Evolutionary conservation across 92 coral and sea anemone genomes (phyloP), one percentile per base, ranked within the genome.

Genomic region (Zoanthus sociatus): DNA sequence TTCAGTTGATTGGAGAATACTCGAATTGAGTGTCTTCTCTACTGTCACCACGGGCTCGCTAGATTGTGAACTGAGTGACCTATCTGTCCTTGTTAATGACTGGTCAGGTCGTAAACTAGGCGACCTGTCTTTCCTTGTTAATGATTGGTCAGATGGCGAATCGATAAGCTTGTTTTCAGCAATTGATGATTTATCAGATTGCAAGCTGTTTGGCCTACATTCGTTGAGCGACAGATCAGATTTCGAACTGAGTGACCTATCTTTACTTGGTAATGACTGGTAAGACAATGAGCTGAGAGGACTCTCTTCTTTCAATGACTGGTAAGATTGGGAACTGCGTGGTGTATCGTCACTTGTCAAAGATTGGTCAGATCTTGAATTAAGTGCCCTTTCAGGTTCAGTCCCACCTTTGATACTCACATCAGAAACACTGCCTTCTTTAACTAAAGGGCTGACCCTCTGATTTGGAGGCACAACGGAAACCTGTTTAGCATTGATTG

Each of bases 361-460:
- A 5, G 26, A 31, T 18, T 13, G 20, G 9, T 44, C 55, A 44
- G 53, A 45, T 73, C 78, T 42, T 53, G 44, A 26, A 56, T 48
- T 66, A 9, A 10, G 33, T 44, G 21, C 33, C 12, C 8, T 45
- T 14, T 1, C 47, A 14, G 53, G 47, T 6, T 81, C 83, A 13
- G 63, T 78, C 9, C 83, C 91, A 61, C 87, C 84, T 86, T 44
- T 79, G 21, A 91, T 55, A 71, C 89, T 91, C 13, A 87, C 20
- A 83, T 91, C 88, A 33, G 85, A 81, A 67, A 60, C 85, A 46
- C 61, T 7, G 14, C 18, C 63, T 20, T 64, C 75, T 46, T 17
- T 81, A 26, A 51, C 47, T 6, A 63, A 31, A 9, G 73, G 84
- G 71, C 58, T 79, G 16, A 81, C 85, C 85, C 76, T 64, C 76